Conservation (phyloP, 2,113 vertebrate genomes). For the Isichthys henryi region DNA sequence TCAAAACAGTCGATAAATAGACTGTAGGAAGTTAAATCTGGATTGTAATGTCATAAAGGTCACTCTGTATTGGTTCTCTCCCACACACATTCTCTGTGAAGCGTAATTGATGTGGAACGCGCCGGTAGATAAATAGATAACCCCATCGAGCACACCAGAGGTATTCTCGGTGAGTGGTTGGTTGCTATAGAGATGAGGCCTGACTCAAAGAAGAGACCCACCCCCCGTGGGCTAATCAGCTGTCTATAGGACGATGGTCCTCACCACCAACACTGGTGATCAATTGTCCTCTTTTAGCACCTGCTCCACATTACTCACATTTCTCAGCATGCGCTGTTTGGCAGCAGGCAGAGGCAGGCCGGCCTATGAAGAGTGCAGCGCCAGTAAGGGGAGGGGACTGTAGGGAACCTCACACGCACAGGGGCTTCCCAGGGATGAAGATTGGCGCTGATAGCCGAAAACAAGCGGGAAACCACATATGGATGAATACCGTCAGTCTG, state of each 20-base stretch:
- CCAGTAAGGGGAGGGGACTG: background rate
- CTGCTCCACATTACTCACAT: background rate
- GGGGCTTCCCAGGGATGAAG: background rate
- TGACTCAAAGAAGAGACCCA: background rate
- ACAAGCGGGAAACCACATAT: background rate
- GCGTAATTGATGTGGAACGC: background rate
- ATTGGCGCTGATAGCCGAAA: background rate
- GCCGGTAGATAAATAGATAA: background rate
- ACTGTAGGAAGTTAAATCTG: background rate
- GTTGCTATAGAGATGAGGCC: background rate
- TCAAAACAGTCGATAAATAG: background rate
- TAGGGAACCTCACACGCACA: background rate
- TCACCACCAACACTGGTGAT: background rate
- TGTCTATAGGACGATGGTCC: background rate
- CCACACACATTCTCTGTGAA: conserved; percentile 13
- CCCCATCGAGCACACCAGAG: background rate
- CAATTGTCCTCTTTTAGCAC: background rate
- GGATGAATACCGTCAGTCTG: background rate
- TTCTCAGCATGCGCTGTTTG: background rate
- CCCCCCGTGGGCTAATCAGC: conserved; percentile 6
- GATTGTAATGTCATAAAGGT: background rate
- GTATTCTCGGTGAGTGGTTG: background rate
- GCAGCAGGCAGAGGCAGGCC: background rate
- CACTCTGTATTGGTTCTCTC: background rate
- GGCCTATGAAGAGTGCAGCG: background rate